A percentile compares a stretch with the other conserved stretches of the same genome.
Evolutionary conservation across 2,797 vertebrate genomes (phyloP).

Genomic region (Gambelia wislizenii): DNA sequence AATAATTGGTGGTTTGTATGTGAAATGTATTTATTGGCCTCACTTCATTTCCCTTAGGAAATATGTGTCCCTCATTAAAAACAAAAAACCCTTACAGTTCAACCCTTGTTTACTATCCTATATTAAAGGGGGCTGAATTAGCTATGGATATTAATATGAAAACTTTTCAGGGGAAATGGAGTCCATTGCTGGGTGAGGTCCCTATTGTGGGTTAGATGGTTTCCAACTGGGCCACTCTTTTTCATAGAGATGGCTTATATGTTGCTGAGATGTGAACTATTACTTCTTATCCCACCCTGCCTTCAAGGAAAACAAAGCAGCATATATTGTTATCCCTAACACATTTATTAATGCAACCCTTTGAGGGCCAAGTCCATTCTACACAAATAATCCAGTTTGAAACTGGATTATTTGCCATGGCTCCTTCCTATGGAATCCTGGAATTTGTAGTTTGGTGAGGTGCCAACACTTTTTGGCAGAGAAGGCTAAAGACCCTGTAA

Average conservation of each 20-base stretch:
- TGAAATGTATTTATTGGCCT: constrained; percentile 6
- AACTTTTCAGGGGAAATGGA: not conserved
- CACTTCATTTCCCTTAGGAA: constrained; percentile 1
- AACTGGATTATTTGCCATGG: too few relatives aligned
- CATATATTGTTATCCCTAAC: not conserved
- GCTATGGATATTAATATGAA: too few relatives aligned
- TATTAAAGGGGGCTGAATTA: not conserved
- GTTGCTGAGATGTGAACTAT: not conserved
- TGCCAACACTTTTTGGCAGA: too few relatives aligned
- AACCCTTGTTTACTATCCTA: not conserved
- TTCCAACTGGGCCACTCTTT: not conserved
- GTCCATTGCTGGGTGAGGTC: not conserved
- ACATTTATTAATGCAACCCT: not conserved
- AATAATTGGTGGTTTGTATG: constrained; percentile 24
- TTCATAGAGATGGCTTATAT: not conserved
- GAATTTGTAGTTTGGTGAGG: too few relatives aligned
- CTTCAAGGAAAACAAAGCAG: too few relatives aligned
- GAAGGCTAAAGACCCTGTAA: too few relatives aligned
- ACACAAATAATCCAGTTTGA: too few relatives aligned
- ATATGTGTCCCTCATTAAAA: not conserved
- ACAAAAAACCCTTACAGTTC: constrained; percentile 19
- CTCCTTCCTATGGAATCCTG: too few relatives aligned
- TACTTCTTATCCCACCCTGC: not conserved
- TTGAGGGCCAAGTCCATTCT: too few relatives aligned
- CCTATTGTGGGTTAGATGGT: not conserved